Evolutionary conservation across 1,140 invertebrate genomes (phyloP).

Genomic region (Theocolax elegans): DNA sequence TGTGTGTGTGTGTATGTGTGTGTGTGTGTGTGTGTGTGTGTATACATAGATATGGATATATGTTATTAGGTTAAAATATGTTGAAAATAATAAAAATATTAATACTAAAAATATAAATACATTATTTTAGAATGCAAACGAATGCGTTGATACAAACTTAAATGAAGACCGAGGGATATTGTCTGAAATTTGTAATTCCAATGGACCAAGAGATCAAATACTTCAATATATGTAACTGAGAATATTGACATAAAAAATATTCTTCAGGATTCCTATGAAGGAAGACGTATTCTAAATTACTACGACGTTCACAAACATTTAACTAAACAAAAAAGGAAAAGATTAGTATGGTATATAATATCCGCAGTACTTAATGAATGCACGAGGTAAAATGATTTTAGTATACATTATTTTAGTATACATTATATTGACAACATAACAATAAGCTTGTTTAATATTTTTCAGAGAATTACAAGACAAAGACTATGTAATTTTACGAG

Average conservation of each 20-base stretch:
- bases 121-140: too few relatives aligned
- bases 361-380: not conserved
- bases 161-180: not conserved
- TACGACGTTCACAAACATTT: not conserved
- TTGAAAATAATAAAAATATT: too few relatives aligned
- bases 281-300: not conserved
- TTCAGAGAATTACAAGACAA: constrained; percentile 8
- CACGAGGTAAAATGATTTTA: not conserved
- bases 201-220: not conserved
- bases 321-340: not conserved
- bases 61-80: too few relatives aligned
- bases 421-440: not conserved
- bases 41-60: too few relatives aligned
- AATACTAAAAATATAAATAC: too few relatives aligned
- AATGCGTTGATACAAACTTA: not conserved
- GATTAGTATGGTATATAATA: not conserved
- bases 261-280: not conserved
- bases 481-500: not conserved
- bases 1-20: too few relatives aligned
- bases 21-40: too few relatives aligned
- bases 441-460: not conserved
- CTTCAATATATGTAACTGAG: not conserved
- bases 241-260: not conserved
- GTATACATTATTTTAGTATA: not conserved
- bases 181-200: not conserved